Percentiles rank a stretch among this genome's conserved stretches.
Conservation (phyloP, 1,140 invertebrate species). For the Hypsibius dujardini region DNA sequence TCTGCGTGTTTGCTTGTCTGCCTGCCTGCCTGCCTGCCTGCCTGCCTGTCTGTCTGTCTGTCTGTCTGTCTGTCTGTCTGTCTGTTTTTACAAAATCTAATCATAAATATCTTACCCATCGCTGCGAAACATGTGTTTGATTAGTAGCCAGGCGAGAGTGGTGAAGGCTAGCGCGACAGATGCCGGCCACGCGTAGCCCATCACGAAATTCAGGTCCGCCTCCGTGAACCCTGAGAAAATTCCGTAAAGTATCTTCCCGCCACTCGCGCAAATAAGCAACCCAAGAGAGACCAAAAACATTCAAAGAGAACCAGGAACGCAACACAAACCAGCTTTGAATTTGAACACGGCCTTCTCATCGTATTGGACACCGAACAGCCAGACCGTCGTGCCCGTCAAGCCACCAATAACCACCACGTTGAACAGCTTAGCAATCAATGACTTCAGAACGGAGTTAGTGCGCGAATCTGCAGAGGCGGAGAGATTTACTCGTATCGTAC, state of each 20-base stretch:
- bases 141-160: conserved; percentile 9
- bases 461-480: not conserved
- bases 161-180: not conserved
- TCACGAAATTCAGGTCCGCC: not conserved
- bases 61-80: no score
- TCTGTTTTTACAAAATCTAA: conserved; percentile 22
- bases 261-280: no score
- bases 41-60: no score
- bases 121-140: not conserved
- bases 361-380: not conserved
- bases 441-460: not conserved
- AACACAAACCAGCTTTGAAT: not conserved
- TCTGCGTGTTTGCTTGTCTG: no score
- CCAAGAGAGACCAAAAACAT: no score
- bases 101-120: not conserved
- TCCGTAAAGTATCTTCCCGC: no score
- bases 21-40: no score
- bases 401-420: not conserved
- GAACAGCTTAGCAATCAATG: not conserved
- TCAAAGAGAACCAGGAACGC: no score
- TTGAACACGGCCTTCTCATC: conserved; percentile 2
- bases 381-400: not conserved
- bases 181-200: conserved; percentile 11
- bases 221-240: not conserved
- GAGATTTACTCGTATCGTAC: no score